phyloP scores from a whole-genome alignment of 2,797 vertebrate genomes.

The Alosa sapidissima region DNA sequence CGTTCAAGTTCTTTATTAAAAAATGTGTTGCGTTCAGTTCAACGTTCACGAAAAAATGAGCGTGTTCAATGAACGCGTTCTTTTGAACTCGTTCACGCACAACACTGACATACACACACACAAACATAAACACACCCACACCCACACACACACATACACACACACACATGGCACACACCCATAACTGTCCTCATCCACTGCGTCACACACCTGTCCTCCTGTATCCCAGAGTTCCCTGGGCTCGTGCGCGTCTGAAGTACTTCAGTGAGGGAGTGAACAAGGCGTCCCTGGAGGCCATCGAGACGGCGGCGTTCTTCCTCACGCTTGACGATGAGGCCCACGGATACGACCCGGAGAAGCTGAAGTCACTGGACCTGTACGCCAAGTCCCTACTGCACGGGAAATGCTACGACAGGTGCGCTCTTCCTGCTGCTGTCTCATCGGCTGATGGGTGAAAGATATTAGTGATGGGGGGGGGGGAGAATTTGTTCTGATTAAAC shows the following conservation, averaged over 20 bases:
- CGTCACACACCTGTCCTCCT: background rate
- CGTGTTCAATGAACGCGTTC: no score
- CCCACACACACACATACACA: background rate
- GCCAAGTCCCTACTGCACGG: conserved; percentile 93
- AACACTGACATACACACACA: no score
- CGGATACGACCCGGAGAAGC: conserved; percentile 64
- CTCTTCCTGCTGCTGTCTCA: no score
- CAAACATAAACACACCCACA: background rate
- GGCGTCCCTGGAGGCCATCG: conserved; percentile 79
- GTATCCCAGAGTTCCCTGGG: conserved; percentile 82
- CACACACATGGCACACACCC: background rate
- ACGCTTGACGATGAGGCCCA: conserved; percentile 84
- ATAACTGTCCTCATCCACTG: background rate
- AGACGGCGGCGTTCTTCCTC: conserved; percentile 89
- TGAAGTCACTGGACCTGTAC: conserved; percentile 80
- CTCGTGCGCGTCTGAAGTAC: conserved; percentile 79
- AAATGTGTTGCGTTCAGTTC: no score
- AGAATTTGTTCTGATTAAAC: background rate
- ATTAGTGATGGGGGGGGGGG: no score
- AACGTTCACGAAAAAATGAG: no score
- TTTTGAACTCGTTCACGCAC: no score
- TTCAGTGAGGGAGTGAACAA: conserved; percentile 83
- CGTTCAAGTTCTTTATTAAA: no score
- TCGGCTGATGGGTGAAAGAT: no score
- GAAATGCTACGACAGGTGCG: conserved; percentile 87